Conservation (phyloP, 2,888 invertebrate genomes). For the Rhimphoctona megacephalus region DNA sequence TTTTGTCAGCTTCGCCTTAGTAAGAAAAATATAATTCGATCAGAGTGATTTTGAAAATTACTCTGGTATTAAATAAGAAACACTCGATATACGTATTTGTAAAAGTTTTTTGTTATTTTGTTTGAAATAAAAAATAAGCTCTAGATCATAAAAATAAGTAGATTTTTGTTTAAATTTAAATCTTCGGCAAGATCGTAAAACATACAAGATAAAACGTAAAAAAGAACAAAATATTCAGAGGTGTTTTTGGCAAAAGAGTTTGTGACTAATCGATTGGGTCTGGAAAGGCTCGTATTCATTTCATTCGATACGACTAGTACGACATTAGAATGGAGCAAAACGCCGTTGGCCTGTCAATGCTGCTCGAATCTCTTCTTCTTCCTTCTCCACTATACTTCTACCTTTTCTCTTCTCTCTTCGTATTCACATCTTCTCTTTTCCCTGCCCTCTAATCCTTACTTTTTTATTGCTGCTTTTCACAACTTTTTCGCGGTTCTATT, state of each 20-base stretch:
- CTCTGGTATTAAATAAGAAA: neutral
- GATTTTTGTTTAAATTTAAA: neutral
- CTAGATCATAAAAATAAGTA: too few species aligned
- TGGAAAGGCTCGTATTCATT: slow-evolving; percentile 7
- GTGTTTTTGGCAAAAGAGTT: neutral
- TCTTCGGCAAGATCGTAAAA: neutral
- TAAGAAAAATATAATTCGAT: neutral
- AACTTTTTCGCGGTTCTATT: slow-evolving; percentile 39
- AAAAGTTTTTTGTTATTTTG: neutral
- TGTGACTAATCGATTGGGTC: neutral
- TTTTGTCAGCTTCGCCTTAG: neutral
- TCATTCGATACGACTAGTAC: slow-evolving; percentile 33
- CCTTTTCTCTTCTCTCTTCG: slow-evolving; percentile 16
- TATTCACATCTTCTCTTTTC: neutral
- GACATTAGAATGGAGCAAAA: slow-evolving; percentile 55
- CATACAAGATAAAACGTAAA: too few species aligned
- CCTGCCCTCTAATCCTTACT: neutral
- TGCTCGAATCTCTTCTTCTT: slow-evolving; percentile 49
- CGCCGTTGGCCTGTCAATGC: slow-evolving; percentile 54
- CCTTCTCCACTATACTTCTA: slow-evolving; percentile 1
- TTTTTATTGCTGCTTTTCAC: slow-evolving; percentile 27
- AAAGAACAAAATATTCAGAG: neutral
- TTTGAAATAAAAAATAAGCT: neutral
- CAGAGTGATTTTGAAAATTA: neutral
- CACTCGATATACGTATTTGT: neutral